phyloP scores from a whole-genome alignment of 2,888 invertebrate species.

The Aleiodes alternator region DNA sequence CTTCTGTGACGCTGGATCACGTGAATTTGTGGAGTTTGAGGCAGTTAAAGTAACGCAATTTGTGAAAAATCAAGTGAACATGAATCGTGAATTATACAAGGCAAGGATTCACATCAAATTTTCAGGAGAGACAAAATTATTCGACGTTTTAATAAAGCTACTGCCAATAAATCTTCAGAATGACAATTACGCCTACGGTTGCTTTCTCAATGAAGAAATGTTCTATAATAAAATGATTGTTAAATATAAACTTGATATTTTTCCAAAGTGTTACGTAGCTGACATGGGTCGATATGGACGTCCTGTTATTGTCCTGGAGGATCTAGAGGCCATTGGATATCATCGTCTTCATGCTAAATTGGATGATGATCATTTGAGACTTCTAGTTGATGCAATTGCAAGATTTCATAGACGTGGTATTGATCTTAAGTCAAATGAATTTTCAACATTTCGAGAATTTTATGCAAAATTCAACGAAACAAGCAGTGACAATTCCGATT shows the following conservation, averaged over 20 bases:
- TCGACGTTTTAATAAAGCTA: slow-evolving; percentile 66
- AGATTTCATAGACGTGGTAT: slow-evolving; percentile 66
- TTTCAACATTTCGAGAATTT: slow-evolving; percentile 63
- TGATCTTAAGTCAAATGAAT: slow-evolving; percentile 57
- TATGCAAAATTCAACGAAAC: slow-evolving; percentile 62
- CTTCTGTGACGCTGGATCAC: slow-evolving; percentile 67
- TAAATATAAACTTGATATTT: slow-evolving; percentile 56
- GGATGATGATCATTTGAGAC: slow-evolving; percentile 61
- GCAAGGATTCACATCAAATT: slow-evolving; percentile 61
- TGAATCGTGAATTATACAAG: slow-evolving; percentile 57
- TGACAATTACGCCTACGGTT: slow-evolving; percentile 51
- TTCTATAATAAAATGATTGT: slow-evolving; percentile 64
- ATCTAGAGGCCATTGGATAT: slow-evolving; percentile 63
- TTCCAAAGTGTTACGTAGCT: slow-evolving; percentile 65
- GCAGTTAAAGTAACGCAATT: slow-evolving; percentile 57
- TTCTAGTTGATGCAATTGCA: slow-evolving; percentile 61
- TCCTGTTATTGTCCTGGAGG: slow-evolving; percentile 67
- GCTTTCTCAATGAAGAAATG: slow-evolving; percentile 69
- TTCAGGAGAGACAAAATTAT: slow-evolving; percentile 62
- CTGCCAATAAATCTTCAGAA: slow-evolving; percentile 47
- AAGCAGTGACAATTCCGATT: slow-evolving; percentile 42
- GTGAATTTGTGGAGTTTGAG: slow-evolving; percentile 70
- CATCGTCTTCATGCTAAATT: slow-evolving; percentile 53
- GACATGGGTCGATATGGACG: slow-evolving; percentile 68
- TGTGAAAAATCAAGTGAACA: slow-evolving; percentile 27